Base-by-base conservation (phyloP, 2,113 vertebrate genomes). In the Prionailurus bengalensis region DNA sequence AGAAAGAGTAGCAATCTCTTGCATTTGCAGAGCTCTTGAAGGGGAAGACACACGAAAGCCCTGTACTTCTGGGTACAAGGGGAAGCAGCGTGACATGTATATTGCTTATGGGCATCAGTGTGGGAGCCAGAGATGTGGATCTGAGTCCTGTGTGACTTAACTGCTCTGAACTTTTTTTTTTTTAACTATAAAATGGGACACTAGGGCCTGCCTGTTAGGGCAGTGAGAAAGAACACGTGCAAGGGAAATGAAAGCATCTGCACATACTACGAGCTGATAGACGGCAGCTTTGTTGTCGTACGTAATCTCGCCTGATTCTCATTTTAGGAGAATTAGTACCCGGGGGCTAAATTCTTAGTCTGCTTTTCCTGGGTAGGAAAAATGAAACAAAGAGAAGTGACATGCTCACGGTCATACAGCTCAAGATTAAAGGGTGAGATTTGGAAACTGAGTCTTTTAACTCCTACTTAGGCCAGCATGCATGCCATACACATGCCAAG, bases 351-450 rank as follows among this genome's bases (percentile, higher is more conserved):
- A 74, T 17, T 61, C 94, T 48, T 80, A 83, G 51, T 68, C 53
- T 93, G 80, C 39, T 74, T 78, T 95, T 94, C 80, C 82, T 53
- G 61, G 84, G 55, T 14, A 86, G 58, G 45, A 92, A 97, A 97
- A 76, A 78, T 27, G 16, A 96, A 84, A 74, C 51, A 58, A 5
- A 93, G 61, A 88, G 82, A 95, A 27, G 63, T 85, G 53, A 65
- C 9, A 14, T 4, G 61, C 33, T 79, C 11, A 63, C 87, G 70
- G 82, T 86, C 83, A 95, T 68, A 63, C 5, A 89, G 82, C 81
- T 96, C 85, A 96, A 82, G 92, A 73, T 4, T 25, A 92, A 96
- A 93, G 89, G 83, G 63, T 15, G 78, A 95, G 89, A 93, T 80
- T 45, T 83, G 92, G 87, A 74, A 93, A 88, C 1, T 3, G 31